Conservation (phyloP, 2,797 vertebrate genomes). For the Zenarchopterus dispar region DNA sequence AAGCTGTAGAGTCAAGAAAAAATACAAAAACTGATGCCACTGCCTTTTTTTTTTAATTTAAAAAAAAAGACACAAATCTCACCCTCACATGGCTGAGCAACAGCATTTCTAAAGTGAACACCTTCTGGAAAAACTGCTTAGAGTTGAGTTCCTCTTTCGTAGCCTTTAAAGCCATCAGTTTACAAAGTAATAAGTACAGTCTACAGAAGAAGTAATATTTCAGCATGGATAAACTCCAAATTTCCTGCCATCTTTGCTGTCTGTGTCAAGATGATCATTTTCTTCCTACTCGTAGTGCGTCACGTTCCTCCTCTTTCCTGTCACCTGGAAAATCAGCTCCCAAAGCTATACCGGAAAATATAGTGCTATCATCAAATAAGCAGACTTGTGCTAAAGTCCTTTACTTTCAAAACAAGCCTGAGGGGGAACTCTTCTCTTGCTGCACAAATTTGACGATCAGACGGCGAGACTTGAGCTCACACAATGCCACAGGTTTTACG, state of each 20-base stretch:
- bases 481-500: conserved; percentile 61
- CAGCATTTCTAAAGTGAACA: conserved; percentile 27
- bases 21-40: too few relatives aligned
- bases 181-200: conserved; percentile 49
- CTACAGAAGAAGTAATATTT: conserved; percentile 43
- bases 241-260: conserved; percentile 29
- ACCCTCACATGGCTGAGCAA: conserved; percentile 24
- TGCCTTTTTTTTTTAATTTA: conserved; percentile 10
- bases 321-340: conserved; percentile 64
- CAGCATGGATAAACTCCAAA: conserved; percentile 36
- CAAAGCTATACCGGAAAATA: conserved; percentile 58
- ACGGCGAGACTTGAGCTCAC: conserved; percentile 68
- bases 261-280: conserved; percentile 54
- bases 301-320: conserved; percentile 49
- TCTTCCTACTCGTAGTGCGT: conserved; percentile 32
- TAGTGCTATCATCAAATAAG: conserved; percentile 81
- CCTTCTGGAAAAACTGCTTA: conserved; percentile 12
- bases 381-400: conserved; percentile 71
- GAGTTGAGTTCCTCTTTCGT: conserved; percentile 12
- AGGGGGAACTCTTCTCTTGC: conserved; percentile 66
- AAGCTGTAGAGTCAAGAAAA: too few relatives aligned
- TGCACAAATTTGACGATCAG: conserved; percentile 72
- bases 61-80: conserved; percentile 30
- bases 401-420: conserved; percentile 69
- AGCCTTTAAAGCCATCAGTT: conserved; percentile 28